Percentiles rank a stretch among this genome's conserved stretches.
Conservation (phyloP, 2,888 invertebrate genomes). For the Tiphia femorata region DNA sequence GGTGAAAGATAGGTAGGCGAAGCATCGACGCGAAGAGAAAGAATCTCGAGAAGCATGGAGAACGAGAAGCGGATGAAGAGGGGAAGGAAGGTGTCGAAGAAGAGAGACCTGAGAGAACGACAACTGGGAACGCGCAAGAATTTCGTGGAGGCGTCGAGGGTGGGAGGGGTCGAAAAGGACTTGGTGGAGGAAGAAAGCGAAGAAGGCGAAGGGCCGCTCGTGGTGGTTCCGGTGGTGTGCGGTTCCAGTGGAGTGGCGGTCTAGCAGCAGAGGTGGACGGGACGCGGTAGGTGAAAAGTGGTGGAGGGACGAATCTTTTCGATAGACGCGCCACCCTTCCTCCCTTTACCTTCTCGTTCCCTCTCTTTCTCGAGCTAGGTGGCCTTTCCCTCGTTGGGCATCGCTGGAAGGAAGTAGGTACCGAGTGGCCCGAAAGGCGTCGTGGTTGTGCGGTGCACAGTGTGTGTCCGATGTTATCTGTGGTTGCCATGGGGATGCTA, state of each 20-base stretch:
- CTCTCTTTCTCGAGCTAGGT: constrained; percentile 15
- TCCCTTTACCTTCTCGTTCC: constrained; percentile 6
- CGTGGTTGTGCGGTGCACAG: constrained; percentile 56
- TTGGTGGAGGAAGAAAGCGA: constrained; percentile 15
- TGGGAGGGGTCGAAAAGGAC: constrained; percentile 6
- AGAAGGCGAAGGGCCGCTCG: constrained; percentile 5
- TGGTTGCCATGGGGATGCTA: constrained; percentile 70
- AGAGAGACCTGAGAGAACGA: too few species aligned
- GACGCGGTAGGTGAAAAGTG: constrained; percentile 1
- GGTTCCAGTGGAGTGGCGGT: too few species aligned
- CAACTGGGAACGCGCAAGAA: too few species aligned
- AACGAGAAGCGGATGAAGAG: neutral
- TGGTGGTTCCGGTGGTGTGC: too few species aligned
- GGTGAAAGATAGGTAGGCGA: neutral
- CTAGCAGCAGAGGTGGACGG: constrained; percentile 14
- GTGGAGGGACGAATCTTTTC: constrained; percentile 29
- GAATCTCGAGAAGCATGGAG: neutral
- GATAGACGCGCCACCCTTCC: constrained; percentile 23
- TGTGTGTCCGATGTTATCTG: constrained; percentile 69
- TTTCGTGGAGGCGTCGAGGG: neutral
- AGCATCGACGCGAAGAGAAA: neutral
- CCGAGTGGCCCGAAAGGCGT: constrained; percentile 46
- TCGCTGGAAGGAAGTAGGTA: constrained; percentile 46
- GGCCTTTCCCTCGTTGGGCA: constrained; percentile 33
- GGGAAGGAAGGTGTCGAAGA: neutral